A percentile compares a stretch with the other conserved stretches of the same genome.
Evolutionary conservation across 1,140 invertebrate species (phyloP).

Genomic region (Pachypsylla venusta): DNA sequence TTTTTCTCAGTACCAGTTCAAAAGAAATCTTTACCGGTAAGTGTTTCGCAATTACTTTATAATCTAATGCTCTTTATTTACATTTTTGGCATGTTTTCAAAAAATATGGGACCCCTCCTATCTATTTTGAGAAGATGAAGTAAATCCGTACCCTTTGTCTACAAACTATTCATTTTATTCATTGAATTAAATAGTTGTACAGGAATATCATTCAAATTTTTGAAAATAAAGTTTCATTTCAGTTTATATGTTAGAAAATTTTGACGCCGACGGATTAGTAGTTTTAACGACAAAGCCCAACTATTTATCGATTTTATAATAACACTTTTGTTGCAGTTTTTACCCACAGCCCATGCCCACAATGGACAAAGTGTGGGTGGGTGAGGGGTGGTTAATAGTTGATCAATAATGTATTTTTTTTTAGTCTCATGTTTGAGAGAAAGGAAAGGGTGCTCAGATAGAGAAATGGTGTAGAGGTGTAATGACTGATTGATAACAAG

Average conservation of each 20-base stretch:
- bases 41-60: no score
- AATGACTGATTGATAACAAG: neutral
- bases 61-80: no score
- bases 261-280: neutral
- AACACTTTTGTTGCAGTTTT: neutral
- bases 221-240: neutral
- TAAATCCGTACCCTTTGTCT: neutral
- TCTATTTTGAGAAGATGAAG: neutral
- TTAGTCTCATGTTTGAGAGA: neutral
- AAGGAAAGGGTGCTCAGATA: slow-evolving; percentile 1
- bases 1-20: no score
- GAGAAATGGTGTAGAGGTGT: neutral
- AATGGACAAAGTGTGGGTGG: neutral
- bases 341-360: no score
- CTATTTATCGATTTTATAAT: slow-evolving; percentile 8
- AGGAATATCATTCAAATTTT: neutral
- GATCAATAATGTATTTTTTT: slow-evolving; percentile 6
- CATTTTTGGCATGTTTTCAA: slow-evolving; percentile 5
- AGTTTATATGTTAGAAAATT: neutral
- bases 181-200: neutral
- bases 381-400: slow-evolving; percentile 7
- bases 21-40: no score
- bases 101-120: neutral
- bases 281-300: neutral
- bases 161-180: neutral